These are phyloP conservation scores for Philaenus spumarius DNA, from an alignment of 1,140 invertebrate species.

Conservation along the genomic window DNA sequence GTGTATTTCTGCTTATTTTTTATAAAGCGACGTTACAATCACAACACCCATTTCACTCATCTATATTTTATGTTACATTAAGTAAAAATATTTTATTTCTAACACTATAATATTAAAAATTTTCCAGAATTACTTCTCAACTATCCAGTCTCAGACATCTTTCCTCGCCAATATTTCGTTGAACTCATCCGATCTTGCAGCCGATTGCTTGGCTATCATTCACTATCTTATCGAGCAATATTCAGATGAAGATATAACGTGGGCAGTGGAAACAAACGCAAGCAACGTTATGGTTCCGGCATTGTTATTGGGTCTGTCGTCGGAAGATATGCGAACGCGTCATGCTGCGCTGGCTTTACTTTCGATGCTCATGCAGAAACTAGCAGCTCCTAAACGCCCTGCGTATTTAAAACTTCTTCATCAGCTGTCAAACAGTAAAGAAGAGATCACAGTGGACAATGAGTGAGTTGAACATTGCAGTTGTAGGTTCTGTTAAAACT, in stretches of 20 bases:
- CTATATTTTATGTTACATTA: too few relatives aligned
- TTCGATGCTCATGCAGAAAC: background rate
- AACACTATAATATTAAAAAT: background rate
- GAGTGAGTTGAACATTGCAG: slow-evolving; percentile 51
- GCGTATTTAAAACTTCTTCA: slow-evolving; percentile 1
- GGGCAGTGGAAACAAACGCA: slow-evolving; percentile 2
- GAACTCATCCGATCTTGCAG: background rate
- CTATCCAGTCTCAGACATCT: slow-evolving; percentile 9
- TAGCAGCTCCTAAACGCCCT: background rate
- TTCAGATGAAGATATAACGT: background rate
- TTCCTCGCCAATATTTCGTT: slow-evolving; percentile 19
- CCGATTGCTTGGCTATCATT: background rate
- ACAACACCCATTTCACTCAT: too few relatives aligned
- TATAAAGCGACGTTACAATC: too few relatives aligned
- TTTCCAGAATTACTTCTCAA: slow-evolving; percentile 23
- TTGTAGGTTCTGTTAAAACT: too few relatives aligned
- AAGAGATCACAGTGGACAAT: slow-evolving; percentile 53
- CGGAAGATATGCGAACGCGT: slow-evolving; percentile 3
- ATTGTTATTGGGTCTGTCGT: slow-evolving; percentile 36
- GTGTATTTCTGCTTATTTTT: too few relatives aligned
- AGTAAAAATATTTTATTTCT: too few relatives aligned
- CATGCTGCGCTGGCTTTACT: slow-evolving; percentile 6
- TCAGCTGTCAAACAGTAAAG: slow-evolving; percentile 6
- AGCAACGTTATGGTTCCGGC: slow-evolving; percentile 34
- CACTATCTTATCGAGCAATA: too few relatives aligned